Evolutionary conservation across 2,888 invertebrate genomes (phyloP).

Genomic region (Cryptosula pallasiana): DNA sequence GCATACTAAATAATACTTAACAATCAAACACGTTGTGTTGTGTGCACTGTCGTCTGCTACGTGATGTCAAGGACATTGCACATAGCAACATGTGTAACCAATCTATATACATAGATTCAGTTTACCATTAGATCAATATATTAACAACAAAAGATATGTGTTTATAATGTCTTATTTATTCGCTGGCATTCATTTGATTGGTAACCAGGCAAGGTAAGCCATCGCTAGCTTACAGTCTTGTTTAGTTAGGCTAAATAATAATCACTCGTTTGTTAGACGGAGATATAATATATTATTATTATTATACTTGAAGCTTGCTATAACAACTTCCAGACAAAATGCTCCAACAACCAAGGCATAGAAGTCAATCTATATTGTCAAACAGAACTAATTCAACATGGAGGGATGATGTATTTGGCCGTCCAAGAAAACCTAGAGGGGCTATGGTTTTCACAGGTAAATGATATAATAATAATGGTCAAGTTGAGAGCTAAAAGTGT

Average conservation of each 20-base stretch:
- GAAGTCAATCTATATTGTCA: constrained; percentile 15
- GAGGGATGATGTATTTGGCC: constrained; percentile 22
- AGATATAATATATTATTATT: too few species aligned
- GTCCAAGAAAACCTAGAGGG: background rate
- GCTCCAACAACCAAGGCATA: background rate
- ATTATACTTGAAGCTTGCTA: too few species aligned
- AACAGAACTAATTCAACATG: constrained; percentile 24
- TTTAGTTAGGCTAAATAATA: too few species aligned
- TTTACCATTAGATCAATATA: background rate
- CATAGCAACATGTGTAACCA: background rate
- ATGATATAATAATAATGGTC: too few species aligned
- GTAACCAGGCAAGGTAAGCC: background rate
- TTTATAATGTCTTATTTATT: background rate
- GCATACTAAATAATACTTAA: too few species aligned
- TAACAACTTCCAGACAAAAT: background rate
- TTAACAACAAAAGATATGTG: background rate
- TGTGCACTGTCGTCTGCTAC: background rate
- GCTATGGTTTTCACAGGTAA: constrained; percentile 25
- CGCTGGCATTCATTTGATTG: background rate
- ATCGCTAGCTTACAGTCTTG: too few species aligned
- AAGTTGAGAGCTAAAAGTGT: too few species aligned
- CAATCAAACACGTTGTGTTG: background rate
- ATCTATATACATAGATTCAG: background rate
- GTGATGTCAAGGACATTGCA: background rate
- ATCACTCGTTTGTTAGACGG: too few species aligned